phyloP scores from a whole-genome alignment of 2,888 invertebrate species.

The Tupiocoris notatus region DNA sequence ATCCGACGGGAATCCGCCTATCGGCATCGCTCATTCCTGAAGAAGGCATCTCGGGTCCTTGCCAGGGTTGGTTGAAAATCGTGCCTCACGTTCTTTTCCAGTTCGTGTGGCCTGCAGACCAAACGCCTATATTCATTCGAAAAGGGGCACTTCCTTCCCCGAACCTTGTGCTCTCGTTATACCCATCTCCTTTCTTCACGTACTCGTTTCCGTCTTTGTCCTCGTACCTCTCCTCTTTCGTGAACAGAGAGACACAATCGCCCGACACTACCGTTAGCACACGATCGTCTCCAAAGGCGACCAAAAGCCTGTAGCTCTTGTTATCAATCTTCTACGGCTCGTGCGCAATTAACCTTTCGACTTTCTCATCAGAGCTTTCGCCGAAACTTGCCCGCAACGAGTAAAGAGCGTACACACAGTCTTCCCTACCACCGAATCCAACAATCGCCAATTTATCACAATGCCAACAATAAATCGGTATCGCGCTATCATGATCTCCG shows the following conservation, averaged over 20 bases:
- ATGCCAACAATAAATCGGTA: too few relatives aligned
- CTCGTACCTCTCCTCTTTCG: neutral
- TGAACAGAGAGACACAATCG: neutral
- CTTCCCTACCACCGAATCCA: too few relatives aligned
- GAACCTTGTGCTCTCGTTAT: neutral
- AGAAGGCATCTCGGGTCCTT: neutral
- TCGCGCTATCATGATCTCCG: too few relatives aligned
- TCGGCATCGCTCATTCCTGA: neutral
- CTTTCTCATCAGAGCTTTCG: neutral
- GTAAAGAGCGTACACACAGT: too few relatives aligned
- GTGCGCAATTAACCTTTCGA: neutral
- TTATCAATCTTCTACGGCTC: neutral
- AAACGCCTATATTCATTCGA: neutral
- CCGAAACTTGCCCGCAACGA: too few relatives aligned
- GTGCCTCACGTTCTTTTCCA: conserved; percentile 38
- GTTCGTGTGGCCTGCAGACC: conserved; percentile 7
- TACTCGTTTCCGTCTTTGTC: neutral
- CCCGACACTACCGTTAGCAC: neutral
- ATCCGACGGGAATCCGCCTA: neutral
- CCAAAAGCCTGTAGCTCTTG: neutral
- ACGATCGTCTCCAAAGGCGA: neutral
- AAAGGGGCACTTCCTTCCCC: neutral
- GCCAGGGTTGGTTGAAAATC: neutral
- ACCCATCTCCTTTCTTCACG: neutral
- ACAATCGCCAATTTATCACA: too few relatives aligned